Base-by-base conservation (phyloP, 2,888 invertebrate species). In the Xylota sylvarum region DNA sequence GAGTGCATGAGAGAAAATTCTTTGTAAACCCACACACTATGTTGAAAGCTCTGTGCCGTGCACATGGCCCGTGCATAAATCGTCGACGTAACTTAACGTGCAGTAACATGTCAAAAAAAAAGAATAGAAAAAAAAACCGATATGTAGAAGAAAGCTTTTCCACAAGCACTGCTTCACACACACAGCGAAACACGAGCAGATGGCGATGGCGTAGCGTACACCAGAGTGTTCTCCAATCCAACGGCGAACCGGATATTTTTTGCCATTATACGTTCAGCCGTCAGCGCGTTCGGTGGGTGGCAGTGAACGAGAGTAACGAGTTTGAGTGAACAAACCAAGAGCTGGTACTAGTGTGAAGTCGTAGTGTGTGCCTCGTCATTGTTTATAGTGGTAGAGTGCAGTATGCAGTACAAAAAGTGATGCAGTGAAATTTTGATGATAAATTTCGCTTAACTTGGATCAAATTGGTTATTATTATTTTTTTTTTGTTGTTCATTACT, bases 271-370 rank as follows among this genome's bases (percentile, higher is more conserved):
- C 77, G 86, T 86, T 86, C 72, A 82, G 86, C 67, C 81, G 82
- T 86, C 86, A 86, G 69, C 72, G 82, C 78, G 86, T 78, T 77
- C 86, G 82, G 67, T 77, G 72, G 86, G 86, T 78, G 72, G 82
- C 62, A 74, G 43, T 73, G 78, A 77, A 67, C 80, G 85, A 86
- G 30, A 52, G 74, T 62, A 73, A 30, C 79, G 79, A 79, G 74
- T 76, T 76, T 48, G 81, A 72, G 50, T 77, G 62, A 48, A 37
- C 37, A 58, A 56, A 60, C 48, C 67, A 65, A 60, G 55, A 64
- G 56, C 37, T 73, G 52, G 52, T 62, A 43, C 23, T 56, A 4
- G 55, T 65, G 46, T 46, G 52, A 56, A 55, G n/a, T 64, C 65
- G 48, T 52, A 46, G 46, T 43, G 27, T 76, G 43, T 67, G 46